These are phyloP conservation scores for Chymomyza caudatula DNA, from an alignment of 2,888 invertebrate species.

Conservation along the genomic window DNA sequence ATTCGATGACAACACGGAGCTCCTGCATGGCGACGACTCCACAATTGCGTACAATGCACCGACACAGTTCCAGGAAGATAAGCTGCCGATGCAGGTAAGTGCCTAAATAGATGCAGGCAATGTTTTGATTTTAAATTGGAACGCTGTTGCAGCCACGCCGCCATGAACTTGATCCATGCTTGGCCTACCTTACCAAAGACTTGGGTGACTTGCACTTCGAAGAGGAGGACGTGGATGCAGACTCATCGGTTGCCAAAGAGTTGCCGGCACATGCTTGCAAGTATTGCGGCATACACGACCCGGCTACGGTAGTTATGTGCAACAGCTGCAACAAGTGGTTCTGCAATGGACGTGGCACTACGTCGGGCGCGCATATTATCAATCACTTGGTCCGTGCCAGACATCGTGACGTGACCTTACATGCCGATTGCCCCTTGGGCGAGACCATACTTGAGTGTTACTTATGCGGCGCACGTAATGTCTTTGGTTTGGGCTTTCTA, in stretches of 20 bases:
- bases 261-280: slow-evolving; percentile 98
- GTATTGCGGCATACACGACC: slow-evolving; percentile 96
- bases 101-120: too few species aligned
- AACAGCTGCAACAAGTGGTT: slow-evolving; percentile 99
- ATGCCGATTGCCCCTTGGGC: slow-evolving; percentile 97
- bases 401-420: slow-evolving; percentile 98
- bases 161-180: too few species aligned
- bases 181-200: too few species aligned
- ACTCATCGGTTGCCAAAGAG: slow-evolving; percentile 86
- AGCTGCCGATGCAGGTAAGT: too few species aligned
- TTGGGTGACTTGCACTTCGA: too few species aligned
- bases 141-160: too few species aligned
- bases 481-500: slow-evolving; percentile 98
- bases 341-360: slow-evolving; percentile 98
- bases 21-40: too few species aligned
- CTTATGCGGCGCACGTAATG: slow-evolving; percentile 98
- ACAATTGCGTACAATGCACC: too few species aligned
- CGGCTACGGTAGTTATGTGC: slow-evolving; percentile 91
- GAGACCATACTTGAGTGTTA: slow-evolving; percentile 99
- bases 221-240: too few species aligned
- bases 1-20: too few species aligned
- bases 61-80: too few species aligned
- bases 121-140: too few species aligned
- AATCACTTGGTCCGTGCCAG: slow-evolving; percentile 99
- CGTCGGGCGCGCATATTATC: slow-evolving; percentile 98